These are phyloP conservation scores for Oryzias javanicus DNA, from an alignment of 2,113 vertebrate genomes.

Conservation along the genomic window DNA sequence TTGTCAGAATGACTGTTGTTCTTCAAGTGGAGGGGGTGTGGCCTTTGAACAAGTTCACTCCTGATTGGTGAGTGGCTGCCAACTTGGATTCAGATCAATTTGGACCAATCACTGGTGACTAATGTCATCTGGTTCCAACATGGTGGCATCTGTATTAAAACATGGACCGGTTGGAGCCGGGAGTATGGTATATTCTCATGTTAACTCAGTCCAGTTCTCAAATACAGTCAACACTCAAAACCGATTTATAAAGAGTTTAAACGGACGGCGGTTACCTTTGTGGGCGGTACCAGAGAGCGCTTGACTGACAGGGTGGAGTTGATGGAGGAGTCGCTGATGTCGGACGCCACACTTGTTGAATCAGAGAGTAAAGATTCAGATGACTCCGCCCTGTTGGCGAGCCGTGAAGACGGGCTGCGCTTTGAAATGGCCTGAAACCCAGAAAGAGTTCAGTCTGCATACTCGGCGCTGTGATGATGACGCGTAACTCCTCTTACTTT, in stretches of 20 bases:
- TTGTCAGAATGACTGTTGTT: no score
- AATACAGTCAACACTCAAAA: background rate
- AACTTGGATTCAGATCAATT: no score
- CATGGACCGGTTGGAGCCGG: no score
- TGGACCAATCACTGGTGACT: no score
- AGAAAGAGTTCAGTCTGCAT: background rate
- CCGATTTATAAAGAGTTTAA: background rate
- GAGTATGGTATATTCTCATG: no score
- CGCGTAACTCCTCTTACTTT: slow-evolving; percentile 36
- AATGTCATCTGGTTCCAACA: no score
- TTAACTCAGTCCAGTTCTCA: background rate
- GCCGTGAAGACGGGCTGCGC: slow-evolving; percentile 47
- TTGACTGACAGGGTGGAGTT: slow-evolving; percentile 68
- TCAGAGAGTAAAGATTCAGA: slow-evolving; percentile 74
- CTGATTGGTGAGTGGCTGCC: no score
- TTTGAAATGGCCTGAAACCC: slow-evolving; percentile 37
- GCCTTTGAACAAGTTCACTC: no score
- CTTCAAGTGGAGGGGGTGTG: no score
- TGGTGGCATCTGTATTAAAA: no score
- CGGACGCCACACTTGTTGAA: slow-evolving; percentile 69
- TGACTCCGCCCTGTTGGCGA: slow-evolving; percentile 56
- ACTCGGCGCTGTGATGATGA: background rate
- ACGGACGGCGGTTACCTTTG: slow-evolving; percentile 76
- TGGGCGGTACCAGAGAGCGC: slow-evolving; percentile 63
- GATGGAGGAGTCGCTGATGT: slow-evolving; percentile 69